Percentiles rank a stretch among this genome's conserved stretches.
Evolutionary conservation across 2,888 invertebrate genomes (phyloP).

Genomic region (Metopia argyrocephala): DNA sequence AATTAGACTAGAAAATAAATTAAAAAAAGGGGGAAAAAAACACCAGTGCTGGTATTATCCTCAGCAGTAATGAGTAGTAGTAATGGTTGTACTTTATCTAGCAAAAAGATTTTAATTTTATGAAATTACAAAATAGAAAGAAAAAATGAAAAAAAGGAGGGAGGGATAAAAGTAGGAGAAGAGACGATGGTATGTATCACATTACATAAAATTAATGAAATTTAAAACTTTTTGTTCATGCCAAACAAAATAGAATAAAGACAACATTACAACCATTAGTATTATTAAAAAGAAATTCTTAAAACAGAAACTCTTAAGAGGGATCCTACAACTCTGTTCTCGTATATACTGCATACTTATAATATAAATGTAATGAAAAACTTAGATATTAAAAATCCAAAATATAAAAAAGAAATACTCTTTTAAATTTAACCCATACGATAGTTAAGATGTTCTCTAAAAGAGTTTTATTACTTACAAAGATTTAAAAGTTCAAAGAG

Average conservation of each 20-base stretch:
- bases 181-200: slow-evolving; percentile 28
- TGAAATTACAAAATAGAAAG: background rate
- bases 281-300: slow-evolving; percentile 14
- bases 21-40: background rate
- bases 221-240: slow-evolving; percentile 44
- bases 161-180: slow-evolving; percentile 5
- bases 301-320: background rate
- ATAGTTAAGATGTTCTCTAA: no score
- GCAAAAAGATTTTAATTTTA: background rate
- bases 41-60: background rate
- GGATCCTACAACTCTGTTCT: background rate
- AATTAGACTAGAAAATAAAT: slow-evolving; percentile 31
- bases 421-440: no score
- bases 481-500: no score
- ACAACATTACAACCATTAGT: slow-evolving; percentile 11
- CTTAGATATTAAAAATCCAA: no score
- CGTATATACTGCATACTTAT: no score
- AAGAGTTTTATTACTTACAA: no score
- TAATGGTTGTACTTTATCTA: background rate
- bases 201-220: slow-evolving; percentile 55
- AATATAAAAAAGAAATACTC: no score
- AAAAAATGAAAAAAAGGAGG: background rate
- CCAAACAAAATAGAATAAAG: slow-evolving; percentile 4
- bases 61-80: background rate
- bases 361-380: no score